Percentiles rank a stretch among this genome's conserved stretches.
phyloP scores from a whole-genome alignment of 1,140 invertebrate species.

The Bacillus rossius region DNA sequence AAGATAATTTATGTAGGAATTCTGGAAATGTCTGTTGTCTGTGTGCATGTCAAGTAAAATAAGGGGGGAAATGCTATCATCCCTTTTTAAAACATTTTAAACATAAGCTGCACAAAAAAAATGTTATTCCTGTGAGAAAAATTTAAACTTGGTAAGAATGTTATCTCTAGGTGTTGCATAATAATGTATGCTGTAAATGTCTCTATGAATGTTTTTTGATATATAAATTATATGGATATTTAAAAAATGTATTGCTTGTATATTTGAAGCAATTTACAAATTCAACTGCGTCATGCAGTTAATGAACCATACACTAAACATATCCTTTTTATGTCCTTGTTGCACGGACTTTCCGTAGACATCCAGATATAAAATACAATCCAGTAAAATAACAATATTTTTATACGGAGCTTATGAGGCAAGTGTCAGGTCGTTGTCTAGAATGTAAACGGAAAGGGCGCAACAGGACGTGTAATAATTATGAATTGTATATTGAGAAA shows the following conservation, averaged over 20 bases:
- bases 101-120: too few relatives aligned
- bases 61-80: too few relatives aligned
- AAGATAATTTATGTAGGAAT: too few relatives aligned
- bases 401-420: slow-evolving; percentile 8
- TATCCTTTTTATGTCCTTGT: slow-evolving; percentile 9
- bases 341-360: slow-evolving; percentile 17
- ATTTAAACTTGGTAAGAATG: too few relatives aligned
- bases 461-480: slow-evolving; percentile 8
- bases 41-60: too few relatives aligned
- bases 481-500: slow-evolving; percentile 10
- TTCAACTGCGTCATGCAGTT: slow-evolving; percentile 8
- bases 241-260: slow-evolving; percentile 8
- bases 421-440: slow-evolving; percentile 19
- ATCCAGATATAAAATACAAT: slow-evolving; percentile 1
- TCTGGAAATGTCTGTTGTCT: too few relatives aligned
- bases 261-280: slow-evolving; percentile 5
- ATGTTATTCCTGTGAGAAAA: too few relatives aligned
- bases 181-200: neutral
- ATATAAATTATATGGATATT: slow-evolving; percentile 7
- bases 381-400: slow-evolving; percentile 11
- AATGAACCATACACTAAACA: slow-evolving; percentile 15
- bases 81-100: too few relatives aligned
- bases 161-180: slow-evolving; percentile 2
- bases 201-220: neutral
- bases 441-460: slow-evolving; percentile 16